Evolutionary conservation across 1,140 invertebrate genomes (phyloP), one percentile per base, ranked within the genome.

Genomic region (Anoplophora glabripennis): DNA sequence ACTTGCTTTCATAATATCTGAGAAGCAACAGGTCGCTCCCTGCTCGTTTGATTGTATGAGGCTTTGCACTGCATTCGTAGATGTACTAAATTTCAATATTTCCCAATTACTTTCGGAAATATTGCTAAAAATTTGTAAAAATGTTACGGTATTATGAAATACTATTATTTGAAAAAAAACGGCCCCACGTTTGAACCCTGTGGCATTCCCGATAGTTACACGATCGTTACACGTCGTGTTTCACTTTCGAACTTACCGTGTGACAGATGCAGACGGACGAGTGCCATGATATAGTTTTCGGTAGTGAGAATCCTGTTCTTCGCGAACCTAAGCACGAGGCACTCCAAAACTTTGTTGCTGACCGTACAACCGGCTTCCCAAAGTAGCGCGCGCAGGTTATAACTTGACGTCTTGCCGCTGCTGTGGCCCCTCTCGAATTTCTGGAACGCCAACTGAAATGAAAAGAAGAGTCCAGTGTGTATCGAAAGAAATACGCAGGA

Each of bases 341-440:
- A 86, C 79, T 89, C 87, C 46, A 89, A 75, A 53, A 89, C 87
- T 79, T 89, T 89, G 73, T 89, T 89, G 67, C 83, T 85, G 7
- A 86, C 86, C 3, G 84, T 83, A 51, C 85, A 80, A 52, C 86
- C 86, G 18, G 85, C 83, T 75, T 86, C 86, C 82, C 84, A 85
- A 47, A 88, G 75, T 52, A 87, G 76, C 17, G 80, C 78, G 65
- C 87, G 76, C 59, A 88, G 73, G 65, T 83, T 79, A 71, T 86
- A 88, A 60, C 84, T 84, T 41, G 81, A 84, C 0, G 84, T 84
- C 77, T 84, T 85, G 3, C 78, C 78, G 9, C 75, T 73, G 65
- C 74, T 75, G 55, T 80, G 79, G 53, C 77, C 72, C 58, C 79
- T 72, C 69, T 84, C 83, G 72, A 82, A 82, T 70, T 84, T 86